A percentile compares a stretch with the other conserved stretches of the same genome.
Conservation (phyloP, 1,140 invertebrate genomes). For the Acromyrmex heyeri region DNA sequence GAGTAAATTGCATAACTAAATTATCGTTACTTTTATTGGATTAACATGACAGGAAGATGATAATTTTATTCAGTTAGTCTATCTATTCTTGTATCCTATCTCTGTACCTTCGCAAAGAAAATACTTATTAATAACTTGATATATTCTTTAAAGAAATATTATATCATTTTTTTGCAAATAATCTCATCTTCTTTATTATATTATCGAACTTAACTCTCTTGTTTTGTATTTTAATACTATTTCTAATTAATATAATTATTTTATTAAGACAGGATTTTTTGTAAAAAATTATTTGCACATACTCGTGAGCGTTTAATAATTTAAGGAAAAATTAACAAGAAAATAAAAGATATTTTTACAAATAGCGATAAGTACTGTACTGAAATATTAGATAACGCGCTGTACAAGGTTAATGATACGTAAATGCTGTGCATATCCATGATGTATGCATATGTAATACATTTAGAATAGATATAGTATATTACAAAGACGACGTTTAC, state of each 20-base stretch:
- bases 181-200: background rate
- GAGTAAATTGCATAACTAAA: slow-evolving; percentile 8
- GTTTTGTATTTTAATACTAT: too few relatives aligned
- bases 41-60: background rate
- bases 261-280: background rate
- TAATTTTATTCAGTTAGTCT: background rate
- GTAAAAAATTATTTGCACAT: background rate
- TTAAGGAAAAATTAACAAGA: background rate
- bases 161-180: background rate
- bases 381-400: background rate
- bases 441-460: background rate
- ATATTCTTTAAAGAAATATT: background rate
- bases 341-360: background rate
- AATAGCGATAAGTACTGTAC: too few relatives aligned
- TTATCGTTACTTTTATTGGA: background rate
- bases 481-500: too few relatives aligned
- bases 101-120: background rate
- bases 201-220: background rate
- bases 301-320: background rate
- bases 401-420: background rate
- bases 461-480: background rate
- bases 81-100: background rate
- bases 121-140: background rate
- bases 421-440: background rate
- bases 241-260: background rate